A percentile compares a stretch with the other conserved stretches of the same genome.
Conservation (phyloP, 2,888 invertebrate species). For the Automeris io region DNA sequence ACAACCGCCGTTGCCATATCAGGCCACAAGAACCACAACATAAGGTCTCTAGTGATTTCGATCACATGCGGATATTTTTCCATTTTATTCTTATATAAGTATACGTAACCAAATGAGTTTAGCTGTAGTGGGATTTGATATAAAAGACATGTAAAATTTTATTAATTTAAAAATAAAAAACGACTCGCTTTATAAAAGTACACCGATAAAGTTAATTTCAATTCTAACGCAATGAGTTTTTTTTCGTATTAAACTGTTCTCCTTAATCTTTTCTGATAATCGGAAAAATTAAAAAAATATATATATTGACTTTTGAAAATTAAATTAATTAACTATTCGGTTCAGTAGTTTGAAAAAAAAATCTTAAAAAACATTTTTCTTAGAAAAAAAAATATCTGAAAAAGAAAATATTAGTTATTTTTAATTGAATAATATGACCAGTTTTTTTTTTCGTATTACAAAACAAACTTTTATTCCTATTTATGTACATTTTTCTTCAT, state of each 20-base stretch:
- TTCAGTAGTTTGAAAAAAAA: background rate
- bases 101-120: too few species aligned
- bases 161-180: too few species aligned
- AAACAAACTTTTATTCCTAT: background rate
- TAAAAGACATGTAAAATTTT: too few species aligned
- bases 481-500: constrained; percentile 1
- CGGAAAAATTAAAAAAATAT: background rate
- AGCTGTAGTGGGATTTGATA: too few species aligned
- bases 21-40: too few species aligned
- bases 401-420: constrained; percentile 8
- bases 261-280: constrained; percentile 4
- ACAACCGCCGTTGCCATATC: too few species aligned
- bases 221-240: too few species aligned
- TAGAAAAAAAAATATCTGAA: constrained; percentile 15
- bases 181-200: too few species aligned
- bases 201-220: constrained; percentile 5
- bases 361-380: background rate
- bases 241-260: constrained; percentile 1
- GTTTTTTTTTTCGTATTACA: background rate
- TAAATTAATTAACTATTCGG: background rate
- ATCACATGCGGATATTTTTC: too few species aligned
- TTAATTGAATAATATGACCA: background rate
- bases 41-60: too few species aligned
- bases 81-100: too few species aligned
- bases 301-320: background rate